These are phyloP conservation scores for Chrysolina americana DNA, from an alignment of 2,888 invertebrate genomes.

Conservation along the genomic window DNA sequence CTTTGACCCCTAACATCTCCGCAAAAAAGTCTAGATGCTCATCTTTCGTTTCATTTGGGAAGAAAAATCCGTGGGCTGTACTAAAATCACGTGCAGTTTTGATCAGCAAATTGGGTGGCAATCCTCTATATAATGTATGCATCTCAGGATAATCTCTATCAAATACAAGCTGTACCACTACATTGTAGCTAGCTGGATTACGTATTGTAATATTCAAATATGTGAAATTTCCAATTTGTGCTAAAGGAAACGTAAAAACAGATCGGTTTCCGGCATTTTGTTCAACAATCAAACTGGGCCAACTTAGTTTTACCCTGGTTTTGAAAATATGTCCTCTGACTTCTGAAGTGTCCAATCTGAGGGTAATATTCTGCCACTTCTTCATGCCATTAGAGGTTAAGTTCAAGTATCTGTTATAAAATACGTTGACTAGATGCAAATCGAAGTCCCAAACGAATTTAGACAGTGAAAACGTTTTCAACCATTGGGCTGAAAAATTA, in stretches of 20 bases:
- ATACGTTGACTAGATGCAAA: constrained; percentile 76
- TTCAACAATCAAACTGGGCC: constrained; percentile 74
- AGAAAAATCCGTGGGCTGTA: constrained; percentile 52
- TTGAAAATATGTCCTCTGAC: constrained; percentile 77
- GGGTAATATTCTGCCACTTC: constrained; percentile 78
- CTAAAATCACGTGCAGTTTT: constrained; percentile 41
- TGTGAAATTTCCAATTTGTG: constrained; percentile 81
- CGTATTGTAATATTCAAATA: constrained; percentile 77
- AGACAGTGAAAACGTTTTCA: constrained; percentile 76
- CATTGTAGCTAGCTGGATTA: constrained; percentile 81
- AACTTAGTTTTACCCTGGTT: constrained; percentile 78
- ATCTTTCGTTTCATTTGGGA: constrained; percentile 43
- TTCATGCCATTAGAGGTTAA: constrained; percentile 69
- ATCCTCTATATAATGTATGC: constrained; percentile 71
- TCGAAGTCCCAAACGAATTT: constrained; percentile 80
- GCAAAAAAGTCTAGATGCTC: constrained; percentile 48
- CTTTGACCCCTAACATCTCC: constrained; percentile 56
- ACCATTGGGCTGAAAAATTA: constrained; percentile 76
- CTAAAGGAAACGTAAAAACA: constrained; percentile 77
- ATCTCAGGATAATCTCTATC: constrained; percentile 78
- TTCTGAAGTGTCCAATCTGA: constrained; percentile 84
- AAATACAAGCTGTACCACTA: constrained; percentile 81
- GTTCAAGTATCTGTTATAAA: constrained; percentile 76
- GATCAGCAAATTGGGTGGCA: constrained; percentile 68
- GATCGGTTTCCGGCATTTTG: constrained; percentile 68